phyloP scores from a whole-genome alignment of 1,140 invertebrate genomes.

The Ceratitis capitata region DNA sequence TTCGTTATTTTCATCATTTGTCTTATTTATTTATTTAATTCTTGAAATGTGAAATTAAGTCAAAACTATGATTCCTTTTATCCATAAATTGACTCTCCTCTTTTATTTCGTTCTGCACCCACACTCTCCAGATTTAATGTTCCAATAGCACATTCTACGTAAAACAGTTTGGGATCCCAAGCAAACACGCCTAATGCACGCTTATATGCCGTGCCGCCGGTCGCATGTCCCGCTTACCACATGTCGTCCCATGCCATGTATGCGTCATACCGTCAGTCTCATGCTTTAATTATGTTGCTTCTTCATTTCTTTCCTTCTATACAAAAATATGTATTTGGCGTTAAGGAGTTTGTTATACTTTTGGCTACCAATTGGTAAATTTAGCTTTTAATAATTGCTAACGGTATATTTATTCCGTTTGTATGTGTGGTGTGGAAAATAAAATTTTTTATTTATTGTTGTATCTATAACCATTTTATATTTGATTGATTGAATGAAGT shows the following conservation, averaged over 20 bases:
- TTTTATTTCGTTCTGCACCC: too few relatives aligned
- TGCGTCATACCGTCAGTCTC: background rate
- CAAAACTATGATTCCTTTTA: too few relatives aligned
- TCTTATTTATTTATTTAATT: too few relatives aligned
- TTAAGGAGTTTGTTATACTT: background rate
- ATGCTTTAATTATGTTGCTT: background rate
- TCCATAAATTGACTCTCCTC: too few relatives aligned
- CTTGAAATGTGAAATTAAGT: too few relatives aligned
- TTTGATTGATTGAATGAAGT: constrained; percentile 26
- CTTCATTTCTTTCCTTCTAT: background rate
- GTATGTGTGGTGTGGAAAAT: too few relatives aligned
- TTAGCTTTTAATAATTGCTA: background rate
- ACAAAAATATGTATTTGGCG: background rate
- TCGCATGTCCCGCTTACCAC: background rate
- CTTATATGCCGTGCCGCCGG: background rate
- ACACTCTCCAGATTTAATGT: too few relatives aligned
- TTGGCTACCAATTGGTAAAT: constrained; percentile 12
- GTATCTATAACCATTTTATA: background rate
- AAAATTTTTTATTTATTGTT: background rate
- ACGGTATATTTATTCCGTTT: background rate
- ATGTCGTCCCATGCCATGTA: background rate
- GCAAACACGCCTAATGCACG: background rate
- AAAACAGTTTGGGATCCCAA: too few relatives aligned
- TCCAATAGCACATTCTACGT: too few relatives aligned
- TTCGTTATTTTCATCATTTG: too few relatives aligned